A percentile compares a stretch with the other conserved stretches of the same genome.
phyloP scores from a whole-genome alignment of 2,797 vertebrate genomes.

The Hirundo rustica region DNA sequence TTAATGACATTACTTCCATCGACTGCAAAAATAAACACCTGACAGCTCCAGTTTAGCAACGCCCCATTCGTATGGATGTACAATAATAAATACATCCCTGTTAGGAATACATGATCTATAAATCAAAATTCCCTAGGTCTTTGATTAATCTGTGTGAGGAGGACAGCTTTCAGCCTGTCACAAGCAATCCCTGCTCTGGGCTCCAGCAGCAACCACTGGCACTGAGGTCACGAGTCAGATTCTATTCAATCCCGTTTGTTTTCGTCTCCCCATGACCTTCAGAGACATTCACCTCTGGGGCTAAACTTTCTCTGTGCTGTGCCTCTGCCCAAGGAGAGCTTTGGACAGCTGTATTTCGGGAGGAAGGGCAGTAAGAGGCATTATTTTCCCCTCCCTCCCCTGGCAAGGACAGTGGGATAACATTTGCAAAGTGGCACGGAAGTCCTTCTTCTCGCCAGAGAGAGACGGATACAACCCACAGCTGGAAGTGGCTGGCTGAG shows the following conservation, averaged over 20 bases:
- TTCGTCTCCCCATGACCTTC: constrained; percentile 6
- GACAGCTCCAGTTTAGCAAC: background rate
- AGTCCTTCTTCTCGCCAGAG: background rate
- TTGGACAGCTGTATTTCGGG: background rate
- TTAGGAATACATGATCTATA: constrained; percentile 12
- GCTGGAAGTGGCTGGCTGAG: background rate
- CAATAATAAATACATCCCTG: constrained; percentile 15
- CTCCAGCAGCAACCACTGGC: background rate
- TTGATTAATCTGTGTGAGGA: background rate
- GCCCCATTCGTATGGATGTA: background rate
- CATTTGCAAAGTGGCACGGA: background rate
- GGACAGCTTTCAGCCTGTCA: background rate
- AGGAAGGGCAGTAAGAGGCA: background rate
- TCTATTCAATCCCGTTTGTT: background rate
- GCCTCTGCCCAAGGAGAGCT: background rate
- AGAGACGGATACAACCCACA: background rate
- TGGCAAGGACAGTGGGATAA: background rate
- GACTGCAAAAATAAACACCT: constrained; percentile 32
- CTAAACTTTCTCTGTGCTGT: background rate
- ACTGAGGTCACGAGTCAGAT: constrained; percentile 20
- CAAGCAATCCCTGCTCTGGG: background rate
- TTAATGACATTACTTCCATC: background rate
- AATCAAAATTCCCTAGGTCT: constrained; percentile 26
- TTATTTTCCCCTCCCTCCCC: background rate
- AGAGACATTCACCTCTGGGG: background rate